Evolutionary conservation across 2,113 vertebrate species (phyloP).

Genomic region (Elephas maximus): DNA sequence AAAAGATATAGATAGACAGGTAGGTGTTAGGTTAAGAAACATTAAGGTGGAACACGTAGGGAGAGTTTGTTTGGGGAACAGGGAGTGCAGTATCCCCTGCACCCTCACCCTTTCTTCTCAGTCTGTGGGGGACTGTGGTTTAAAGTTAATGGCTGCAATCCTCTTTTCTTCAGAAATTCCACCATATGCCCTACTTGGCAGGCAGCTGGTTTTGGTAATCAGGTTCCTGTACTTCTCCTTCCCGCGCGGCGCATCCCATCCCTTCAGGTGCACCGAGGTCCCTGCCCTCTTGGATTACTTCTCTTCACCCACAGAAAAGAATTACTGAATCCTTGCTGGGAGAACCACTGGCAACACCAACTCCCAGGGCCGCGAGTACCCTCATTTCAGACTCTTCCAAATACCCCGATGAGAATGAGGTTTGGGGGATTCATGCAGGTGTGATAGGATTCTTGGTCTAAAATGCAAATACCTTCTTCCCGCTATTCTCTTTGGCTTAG

Average conservation of each 20-base stretch:
- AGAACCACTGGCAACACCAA: neutral
- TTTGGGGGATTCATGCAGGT: neutral
- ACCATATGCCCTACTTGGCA: conserved; percentile 51
- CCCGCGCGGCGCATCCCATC: neutral
- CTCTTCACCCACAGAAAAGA: neutral
- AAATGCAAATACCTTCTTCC: conserved; percentile 9
- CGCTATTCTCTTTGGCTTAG: neutral
- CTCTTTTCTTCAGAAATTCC: conserved; percentile 61
- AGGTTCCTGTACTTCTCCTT: conserved; percentile 21
- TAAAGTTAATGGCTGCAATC: conserved; percentile 11
- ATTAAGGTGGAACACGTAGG: neutral
- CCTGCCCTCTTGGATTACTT: conserved; percentile 39
- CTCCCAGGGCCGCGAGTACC: neutral
- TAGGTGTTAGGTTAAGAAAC: neutral
- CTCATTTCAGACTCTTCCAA: neutral
- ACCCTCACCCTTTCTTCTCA: neutral
- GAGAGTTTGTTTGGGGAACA: neutral
- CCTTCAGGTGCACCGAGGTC: neutral
- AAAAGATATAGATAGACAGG: no score
- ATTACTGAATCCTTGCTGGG: conserved; percentile 19
- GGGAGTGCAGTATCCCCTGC: fast-evolving
- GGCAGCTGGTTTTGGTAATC: conserved; percentile 57
- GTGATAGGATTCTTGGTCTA: neutral
- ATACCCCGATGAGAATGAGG: neutral
- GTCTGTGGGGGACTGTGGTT: neutral